These are phyloP conservation scores for Hyperoplus lanceolatus DNA, from an alignment of 2,797 vertebrate species.

Conservation along the genomic window DNA sequence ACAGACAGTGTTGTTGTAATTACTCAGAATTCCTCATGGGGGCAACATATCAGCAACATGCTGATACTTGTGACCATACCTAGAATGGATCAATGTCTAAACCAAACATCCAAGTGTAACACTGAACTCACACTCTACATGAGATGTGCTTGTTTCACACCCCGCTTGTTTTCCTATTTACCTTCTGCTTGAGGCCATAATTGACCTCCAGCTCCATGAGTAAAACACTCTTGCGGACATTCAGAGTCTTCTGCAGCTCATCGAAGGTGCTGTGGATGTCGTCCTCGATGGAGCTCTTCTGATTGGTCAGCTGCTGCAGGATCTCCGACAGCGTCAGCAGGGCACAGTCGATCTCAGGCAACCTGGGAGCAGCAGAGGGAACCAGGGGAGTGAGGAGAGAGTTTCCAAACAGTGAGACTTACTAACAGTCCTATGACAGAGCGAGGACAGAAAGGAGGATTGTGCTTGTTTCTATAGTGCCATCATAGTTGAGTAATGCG, in stretches of 20 bases:
- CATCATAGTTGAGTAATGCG: background rate
- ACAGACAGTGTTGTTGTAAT: too few species aligned
- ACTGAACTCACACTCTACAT: background rate
- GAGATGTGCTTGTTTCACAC: background rate
- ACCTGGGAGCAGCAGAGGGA: slow-evolving; percentile 75
- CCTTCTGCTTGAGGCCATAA: slow-evolving; percentile 98
- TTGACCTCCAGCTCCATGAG: slow-evolving; percentile 99
- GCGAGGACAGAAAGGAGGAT: background rate
- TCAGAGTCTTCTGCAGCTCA: slow-evolving; percentile 96
- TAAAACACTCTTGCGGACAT: slow-evolving; percentile 95
- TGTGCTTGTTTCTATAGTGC: background rate
- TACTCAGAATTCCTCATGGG: too few species aligned
- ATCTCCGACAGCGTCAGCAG: slow-evolving; percentile 95
- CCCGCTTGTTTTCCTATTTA: slow-evolving; percentile 86
- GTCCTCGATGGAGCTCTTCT: slow-evolving; percentile 95
- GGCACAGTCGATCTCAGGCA: slow-evolving; percentile 95
- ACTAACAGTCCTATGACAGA: slow-evolving; percentile 5
- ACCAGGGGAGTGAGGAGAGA: background rate
- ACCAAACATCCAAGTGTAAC: background rate
- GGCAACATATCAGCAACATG: background rate
- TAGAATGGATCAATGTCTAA: background rate
- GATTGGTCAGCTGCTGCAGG: slow-evolving; percentile 94
- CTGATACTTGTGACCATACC: background rate
- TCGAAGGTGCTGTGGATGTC: slow-evolving; percentile 95
- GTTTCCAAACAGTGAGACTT: background rate